Evolutionary conservation across 2,888 invertebrate genomes (phyloP).

Genomic region (Escarpia spicata): DNA sequence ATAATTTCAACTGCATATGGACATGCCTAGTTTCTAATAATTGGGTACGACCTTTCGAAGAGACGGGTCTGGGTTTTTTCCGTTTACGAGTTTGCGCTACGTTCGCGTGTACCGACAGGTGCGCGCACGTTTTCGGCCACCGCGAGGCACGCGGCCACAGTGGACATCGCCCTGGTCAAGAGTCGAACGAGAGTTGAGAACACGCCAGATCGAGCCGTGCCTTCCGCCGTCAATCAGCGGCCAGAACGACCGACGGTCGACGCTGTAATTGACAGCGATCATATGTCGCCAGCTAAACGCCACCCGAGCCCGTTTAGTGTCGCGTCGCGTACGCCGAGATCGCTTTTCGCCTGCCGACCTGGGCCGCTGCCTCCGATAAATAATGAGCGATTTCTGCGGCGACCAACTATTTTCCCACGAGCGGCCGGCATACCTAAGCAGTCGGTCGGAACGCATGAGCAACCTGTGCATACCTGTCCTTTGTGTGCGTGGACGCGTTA

Average conservation of each 20-base stretch:
- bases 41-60: too few species aligned
- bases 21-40: not conserved
- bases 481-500: not conserved
- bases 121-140: not conserved
- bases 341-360: not conserved
- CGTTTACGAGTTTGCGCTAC: not conserved
- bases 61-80: too few species aligned
- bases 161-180: not conserved
- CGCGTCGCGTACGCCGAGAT: not conserved
- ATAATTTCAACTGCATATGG: not conserved
- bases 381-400: not conserved
- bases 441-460: conserved; percentile 5
- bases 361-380: not conserved
- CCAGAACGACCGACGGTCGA: not conserved
- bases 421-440: not conserved
- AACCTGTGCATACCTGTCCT: conserved; percentile 11
- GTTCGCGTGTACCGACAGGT: not conserved
- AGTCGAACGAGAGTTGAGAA: not conserved
- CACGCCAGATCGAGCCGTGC: not conserved
- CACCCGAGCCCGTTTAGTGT: conserved; percentile 8
- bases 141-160: not conserved
- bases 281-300: not conserved
- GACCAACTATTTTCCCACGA: not conserved
- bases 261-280: conserved; percentile 1
- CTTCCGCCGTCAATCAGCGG: not conserved